These are phyloP conservation scores for Odontomyia ornata DNA, from an alignment of 2,888 invertebrate species.

Conservation along the genomic window DNA sequence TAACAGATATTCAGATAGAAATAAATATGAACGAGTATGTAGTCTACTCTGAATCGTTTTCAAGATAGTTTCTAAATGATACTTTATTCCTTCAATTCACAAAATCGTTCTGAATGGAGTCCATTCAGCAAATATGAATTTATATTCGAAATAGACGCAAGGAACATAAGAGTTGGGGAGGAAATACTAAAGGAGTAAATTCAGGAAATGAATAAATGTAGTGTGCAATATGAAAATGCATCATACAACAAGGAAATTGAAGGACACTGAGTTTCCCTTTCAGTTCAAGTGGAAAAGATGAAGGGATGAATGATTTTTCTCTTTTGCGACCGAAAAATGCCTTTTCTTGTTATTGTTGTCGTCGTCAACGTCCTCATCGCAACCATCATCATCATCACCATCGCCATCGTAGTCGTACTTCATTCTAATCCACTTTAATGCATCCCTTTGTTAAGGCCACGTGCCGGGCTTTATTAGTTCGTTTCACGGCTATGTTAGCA, in stretches of 20 bases:
- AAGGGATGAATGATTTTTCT: constrained; percentile 1
- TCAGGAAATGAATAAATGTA: neutral
- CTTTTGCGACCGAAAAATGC: constrained; percentile 48
- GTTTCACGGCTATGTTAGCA: constrained; percentile 48
- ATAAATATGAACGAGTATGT: too few relatives aligned
- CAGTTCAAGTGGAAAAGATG: neutral
- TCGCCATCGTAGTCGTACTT: constrained; percentile 47
- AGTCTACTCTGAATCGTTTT: too few relatives aligned
- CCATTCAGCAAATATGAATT: neutral
- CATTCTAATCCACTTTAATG: constrained; percentile 65
- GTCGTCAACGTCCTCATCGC: neutral
- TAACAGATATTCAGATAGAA: too few relatives aligned
- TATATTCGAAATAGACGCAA: too few relatives aligned
- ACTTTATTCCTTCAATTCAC: too few relatives aligned
- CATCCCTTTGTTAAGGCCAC: constrained; percentile 65
- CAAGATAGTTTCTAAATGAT: too few relatives aligned
- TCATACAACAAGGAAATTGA: constrained; percentile 38
- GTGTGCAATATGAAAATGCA: constrained; percentile 28
- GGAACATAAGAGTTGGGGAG: neutral
- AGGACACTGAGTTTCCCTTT: constrained; percentile 34
- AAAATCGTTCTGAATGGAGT: too few relatives aligned
- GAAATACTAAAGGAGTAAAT: neutral
- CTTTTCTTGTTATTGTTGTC: constrained; percentile 42
- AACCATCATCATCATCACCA: neutral
- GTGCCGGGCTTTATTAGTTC: constrained; percentile 65